Base-by-base conservation (phyloP, 1,140 invertebrate species). In the Drosophila nannoptera region DNA sequence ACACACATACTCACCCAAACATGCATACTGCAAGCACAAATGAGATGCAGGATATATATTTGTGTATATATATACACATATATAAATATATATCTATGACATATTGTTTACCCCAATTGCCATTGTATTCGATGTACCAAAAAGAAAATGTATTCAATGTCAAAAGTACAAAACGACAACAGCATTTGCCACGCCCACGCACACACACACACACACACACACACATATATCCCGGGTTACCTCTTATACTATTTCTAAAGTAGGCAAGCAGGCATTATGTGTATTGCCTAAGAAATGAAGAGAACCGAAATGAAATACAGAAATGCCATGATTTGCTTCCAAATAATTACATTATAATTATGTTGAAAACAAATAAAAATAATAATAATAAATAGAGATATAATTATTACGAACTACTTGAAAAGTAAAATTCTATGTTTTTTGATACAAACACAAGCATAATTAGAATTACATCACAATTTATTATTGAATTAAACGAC, bases 261-360 rank as follows among this genome's bases (percentile, higher is more conserved):
- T 59, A 77, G 65, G 78, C 75, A 72, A 84, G 68, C 78, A 83
- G 80, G 84, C 76, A 84, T 67, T 52, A 2, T 52, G 35, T 35
- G 29, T 45, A 42, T 60, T 35, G 45, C 35, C 43, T 32, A 50
- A 49, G 8, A 46, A 50, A 55, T 35, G 40, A 61, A 33, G 38
- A 55, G 11, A 60, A 60, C 40, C 38, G 42, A 53, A 71, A 72
- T 61, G 45, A 71, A 45, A 64, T 75, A 82, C 78, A 68, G 74
- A 75, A 75, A 82, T 84, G 78, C 80, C 80, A 83, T 83, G 69
- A 65, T 83, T 84, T 78, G 78, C 78, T 83, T 83, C 80, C 78
- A 83, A 83, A 83, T 83, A 84, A 82, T 75, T 82, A 83, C 65
- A 69, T 78, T 83, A 68, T 78, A 58, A 75, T 70, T 83, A 83